Conservation (phyloP, 2,113 vertebrate species). For the Galbula dea region DNA sequence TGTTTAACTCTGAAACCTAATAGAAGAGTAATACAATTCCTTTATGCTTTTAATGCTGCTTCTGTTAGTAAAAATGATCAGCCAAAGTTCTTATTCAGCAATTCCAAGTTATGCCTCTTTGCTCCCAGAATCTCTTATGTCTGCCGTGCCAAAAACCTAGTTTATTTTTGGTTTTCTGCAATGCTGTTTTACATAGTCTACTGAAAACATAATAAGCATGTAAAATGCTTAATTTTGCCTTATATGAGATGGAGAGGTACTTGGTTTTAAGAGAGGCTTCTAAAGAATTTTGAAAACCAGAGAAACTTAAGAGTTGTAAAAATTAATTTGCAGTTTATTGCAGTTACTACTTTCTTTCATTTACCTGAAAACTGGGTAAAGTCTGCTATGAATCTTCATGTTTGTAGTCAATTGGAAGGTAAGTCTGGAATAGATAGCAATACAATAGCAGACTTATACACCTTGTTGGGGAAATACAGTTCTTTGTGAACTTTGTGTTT, state of each 20-base stretch:
- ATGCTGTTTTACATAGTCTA: not conserved
- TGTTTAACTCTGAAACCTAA: not conserved
- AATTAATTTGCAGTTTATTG: not conserved
- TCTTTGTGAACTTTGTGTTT: not conserved
- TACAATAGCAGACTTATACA: not conserved
- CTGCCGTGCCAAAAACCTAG: not conserved
- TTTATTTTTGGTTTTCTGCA: not conserved
- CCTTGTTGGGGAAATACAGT: not conserved
- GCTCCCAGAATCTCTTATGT: not conserved
- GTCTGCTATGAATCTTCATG: not conserved
- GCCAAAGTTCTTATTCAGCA: not conserved
- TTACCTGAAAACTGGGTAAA: not conserved
- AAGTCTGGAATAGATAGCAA: not conserved
- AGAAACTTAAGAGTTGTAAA: not conserved
- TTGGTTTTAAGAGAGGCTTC: not conserved
- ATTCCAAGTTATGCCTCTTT: not conserved
- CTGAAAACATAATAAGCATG: not conserved
- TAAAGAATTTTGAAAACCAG: not conserved
- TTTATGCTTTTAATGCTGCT: not conserved
- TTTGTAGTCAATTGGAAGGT: not conserved
- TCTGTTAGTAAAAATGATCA: not conserved
- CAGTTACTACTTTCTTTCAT: not conserved
- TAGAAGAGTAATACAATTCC: not conserved
- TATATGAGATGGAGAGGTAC: not conserved
- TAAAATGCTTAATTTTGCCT: not conserved